Evolutionary conservation across 1,140 invertebrate genomes (phyloP).

Genomic region (Zaprionus kolodkinae): DNA sequence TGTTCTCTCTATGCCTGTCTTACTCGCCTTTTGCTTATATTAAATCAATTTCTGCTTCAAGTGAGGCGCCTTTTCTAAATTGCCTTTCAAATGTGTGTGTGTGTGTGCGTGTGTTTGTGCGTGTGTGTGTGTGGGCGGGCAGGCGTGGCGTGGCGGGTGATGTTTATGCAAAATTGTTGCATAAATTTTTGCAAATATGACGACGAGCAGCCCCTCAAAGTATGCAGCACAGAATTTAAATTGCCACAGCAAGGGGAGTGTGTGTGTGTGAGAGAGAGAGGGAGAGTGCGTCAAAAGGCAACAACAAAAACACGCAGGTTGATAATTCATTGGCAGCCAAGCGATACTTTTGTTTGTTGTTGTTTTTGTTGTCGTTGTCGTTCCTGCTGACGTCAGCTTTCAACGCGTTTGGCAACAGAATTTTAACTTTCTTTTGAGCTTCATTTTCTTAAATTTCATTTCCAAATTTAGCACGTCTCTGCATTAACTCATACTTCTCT

Average conservation of each 20-base stretch:
- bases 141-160: conserved; percentile 10
- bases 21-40: conserved; percentile 12
- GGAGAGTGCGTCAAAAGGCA: conserved; percentile 27
- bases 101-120: not conserved
- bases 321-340: conserved; percentile 41
- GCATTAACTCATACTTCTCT: conserved; percentile 19
- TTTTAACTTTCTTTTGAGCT: conserved; percentile 43
- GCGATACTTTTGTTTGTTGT: conserved; percentile 11
- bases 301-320: conserved; percentile 15
- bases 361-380: conserved; percentile 7
- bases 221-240: conserved; percentile 74
- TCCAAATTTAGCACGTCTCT: conserved; percentile 76
- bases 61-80: conserved; percentile 31
- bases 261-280: conserved; percentile 6
- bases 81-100: conserved; percentile 38
- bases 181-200: conserved; percentile 48
- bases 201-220: conserved; percentile 28
- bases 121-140: not conserved
- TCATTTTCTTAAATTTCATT: conserved; percentile 74
- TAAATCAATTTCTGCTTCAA: conserved; percentile 44
- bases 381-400: conserved; percentile 34
- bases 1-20: too few relatives aligned
- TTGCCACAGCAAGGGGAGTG: conserved; percentile 44
- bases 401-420: conserved; percentile 15
- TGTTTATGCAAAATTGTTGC: conserved; percentile 50